Conservation (phyloP, 2,797 vertebrate genomes). For the Ptychobarbus kaznakovi region DNA sequence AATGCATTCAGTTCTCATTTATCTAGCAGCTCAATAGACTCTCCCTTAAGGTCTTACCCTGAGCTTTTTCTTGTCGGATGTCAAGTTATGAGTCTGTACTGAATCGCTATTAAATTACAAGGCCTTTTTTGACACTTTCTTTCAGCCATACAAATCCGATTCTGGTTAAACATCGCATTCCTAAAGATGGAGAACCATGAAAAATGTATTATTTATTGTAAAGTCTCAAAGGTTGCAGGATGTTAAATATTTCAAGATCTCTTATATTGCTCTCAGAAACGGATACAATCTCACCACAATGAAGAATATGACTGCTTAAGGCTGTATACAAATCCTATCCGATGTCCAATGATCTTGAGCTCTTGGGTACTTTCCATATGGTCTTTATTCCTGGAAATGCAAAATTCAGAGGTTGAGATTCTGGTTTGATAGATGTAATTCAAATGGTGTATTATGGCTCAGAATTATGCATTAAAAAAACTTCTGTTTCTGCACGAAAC, state of each 20-base stretch:
- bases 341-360: background rate
- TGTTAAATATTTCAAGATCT: conserved; percentile 60
- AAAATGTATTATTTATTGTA: conserved; percentile 54
- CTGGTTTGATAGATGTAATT: conserved; percentile 9
- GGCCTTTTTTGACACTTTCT: conserved; percentile 55
- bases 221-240: conserved; percentile 51
- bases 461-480: background rate
- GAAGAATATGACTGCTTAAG: conserved; percentile 8
- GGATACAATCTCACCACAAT: background rate
- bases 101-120: conserved; percentile 62
- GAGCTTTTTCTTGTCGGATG: conserved; percentile 47
- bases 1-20: conserved; percentile 56
- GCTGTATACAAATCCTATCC: background rate
- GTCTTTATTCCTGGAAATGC: background rate
- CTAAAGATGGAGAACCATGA: conserved; percentile 45
- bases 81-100: conserved; percentile 57
- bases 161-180: conserved; percentile 45
- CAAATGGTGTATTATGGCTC: background rate
- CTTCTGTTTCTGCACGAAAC: background rate
- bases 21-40: conserved; percentile 56
- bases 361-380: background rate
- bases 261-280: background rate
- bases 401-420: background rate
- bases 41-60: conserved; percentile 45
- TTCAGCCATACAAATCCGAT: conserved; percentile 52